Percentiles rank a stretch among this genome's conserved stretches.
Conservation (phyloP, 2,797 vertebrate species). For the Selene dorsalis region DNA sequence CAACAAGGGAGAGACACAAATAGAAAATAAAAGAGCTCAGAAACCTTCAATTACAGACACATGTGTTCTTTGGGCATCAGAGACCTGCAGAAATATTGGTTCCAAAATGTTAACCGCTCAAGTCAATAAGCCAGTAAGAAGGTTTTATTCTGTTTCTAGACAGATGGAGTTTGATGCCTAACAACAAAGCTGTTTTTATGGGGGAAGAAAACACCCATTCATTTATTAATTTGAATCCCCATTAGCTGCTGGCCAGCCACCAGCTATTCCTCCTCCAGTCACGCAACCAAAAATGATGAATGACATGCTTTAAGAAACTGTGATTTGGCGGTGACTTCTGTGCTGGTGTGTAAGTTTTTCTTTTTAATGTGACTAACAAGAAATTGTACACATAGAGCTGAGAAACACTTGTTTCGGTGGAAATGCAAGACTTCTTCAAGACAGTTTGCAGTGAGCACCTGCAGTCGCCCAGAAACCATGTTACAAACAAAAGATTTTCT, state of each 20-base stretch:
- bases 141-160: constrained; percentile 56
- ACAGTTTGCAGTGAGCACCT: constrained; percentile 23
- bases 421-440: constrained; percentile 37
- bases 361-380: constrained; percentile 25
- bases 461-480: constrained; percentile 30
- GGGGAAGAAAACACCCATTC: constrained; percentile 36
- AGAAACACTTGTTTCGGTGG: constrained; percentile 31
- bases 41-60: constrained; percentile 58
- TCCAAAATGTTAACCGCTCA: constrained; percentile 56
- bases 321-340: constrained; percentile 31
- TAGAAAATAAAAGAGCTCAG: constrained; percentile 53
- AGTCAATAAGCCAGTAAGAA: constrained; percentile 58
- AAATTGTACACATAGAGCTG: constrained; percentile 18
- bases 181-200: constrained; percentile 56
- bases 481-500: constrained; percentile 26
- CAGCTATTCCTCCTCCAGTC: constrained; percentile 52
- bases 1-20: constrained; percentile 42
- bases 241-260: constrained; percentile 53
- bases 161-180: constrained; percentile 43
- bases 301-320: constrained; percentile 35
- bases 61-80: constrained; percentile 57
- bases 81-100: constrained; percentile 58
- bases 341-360: constrained; percentile 42
- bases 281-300: constrained; percentile 43
- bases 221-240: constrained; percentile 60